These are phyloP conservation scores for Actenoides lindsayi DNA, from an alignment of 2,113 vertebrate species.

Conservation along the genomic window DNA sequence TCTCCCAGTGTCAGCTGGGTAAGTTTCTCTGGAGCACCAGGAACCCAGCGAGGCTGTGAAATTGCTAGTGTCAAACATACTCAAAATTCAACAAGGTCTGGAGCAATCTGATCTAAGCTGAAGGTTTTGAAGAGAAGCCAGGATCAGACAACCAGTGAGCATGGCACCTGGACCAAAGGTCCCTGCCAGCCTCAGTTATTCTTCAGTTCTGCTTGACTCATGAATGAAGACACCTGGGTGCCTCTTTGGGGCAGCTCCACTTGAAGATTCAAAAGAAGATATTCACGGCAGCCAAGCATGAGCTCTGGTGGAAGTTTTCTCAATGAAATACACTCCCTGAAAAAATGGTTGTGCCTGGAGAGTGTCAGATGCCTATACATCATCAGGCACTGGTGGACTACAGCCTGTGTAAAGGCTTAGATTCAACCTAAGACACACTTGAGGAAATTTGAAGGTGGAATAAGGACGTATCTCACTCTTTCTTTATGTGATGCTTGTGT, in stretches of 20 bases:
- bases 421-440: neutral
- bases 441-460: too few relatives aligned
- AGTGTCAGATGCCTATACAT: neutral
- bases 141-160: rapidly evolving
- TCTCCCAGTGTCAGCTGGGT: rapidly evolving
- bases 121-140: neutral
- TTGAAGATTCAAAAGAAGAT: neutral
- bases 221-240: rapidly evolving
- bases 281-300: neutral
- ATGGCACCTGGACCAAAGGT: rapidly evolving
- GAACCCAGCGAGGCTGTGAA: neutral
- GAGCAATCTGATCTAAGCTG: neutral
- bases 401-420: neutral
- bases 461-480: neutral
- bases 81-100: neutral
- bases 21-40: neutral
- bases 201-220: neutral
- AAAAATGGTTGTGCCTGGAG: neutral
- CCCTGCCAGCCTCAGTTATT: neutral
- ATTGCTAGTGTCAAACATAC: rapidly evolving
- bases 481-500: neutral
- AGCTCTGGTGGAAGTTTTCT: neutral
- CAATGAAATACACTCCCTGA: neutral
- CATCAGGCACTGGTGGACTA: neutral
- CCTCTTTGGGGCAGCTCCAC: neutral